Percentiles rank a stretch among this genome's conserved stretches.
These are phyloP conservation scores for Drosophila hamatofila DNA, from an alignment of 2,888 invertebrate species.

Conservation along the genomic window DNA sequence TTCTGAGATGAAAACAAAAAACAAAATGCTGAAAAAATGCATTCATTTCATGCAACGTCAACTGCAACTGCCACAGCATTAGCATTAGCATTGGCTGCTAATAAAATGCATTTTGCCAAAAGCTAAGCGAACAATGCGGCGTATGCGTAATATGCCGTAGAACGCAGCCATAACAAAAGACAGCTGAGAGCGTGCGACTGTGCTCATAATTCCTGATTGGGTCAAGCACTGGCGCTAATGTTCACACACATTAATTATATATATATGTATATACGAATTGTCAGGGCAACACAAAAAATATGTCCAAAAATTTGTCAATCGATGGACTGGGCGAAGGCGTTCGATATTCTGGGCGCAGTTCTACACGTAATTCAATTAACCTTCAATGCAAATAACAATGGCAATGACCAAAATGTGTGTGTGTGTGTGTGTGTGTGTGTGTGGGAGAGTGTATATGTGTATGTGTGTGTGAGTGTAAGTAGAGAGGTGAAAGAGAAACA, in stretches of 20 bases:
- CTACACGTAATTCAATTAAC: conserved; percentile 73
- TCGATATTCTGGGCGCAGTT: conserved; percentile 39
- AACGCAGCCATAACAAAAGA: neutral
- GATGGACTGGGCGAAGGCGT: conserved; percentile 34
- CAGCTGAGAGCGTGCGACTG: conserved; percentile 33
- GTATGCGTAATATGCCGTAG: conserved; percentile 53
- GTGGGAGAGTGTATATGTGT: conserved; percentile 2
- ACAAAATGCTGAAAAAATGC: conserved; percentile 40
- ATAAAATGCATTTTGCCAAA: conserved; percentile 29
- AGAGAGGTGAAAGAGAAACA: neutral
- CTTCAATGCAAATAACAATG: conserved; percentile 59
- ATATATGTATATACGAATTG: neutral
- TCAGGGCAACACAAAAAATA: neutral
- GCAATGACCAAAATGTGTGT: conserved; percentile 38
- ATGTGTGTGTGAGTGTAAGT: neutral
- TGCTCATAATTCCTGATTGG: conserved; percentile 20
- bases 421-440: conserved; percentile 4
- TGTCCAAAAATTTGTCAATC: conserved; percentile 37
- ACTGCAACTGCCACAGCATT: conserved; percentile 36
- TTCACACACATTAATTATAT: conserved; percentile 27
- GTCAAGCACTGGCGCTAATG: conserved; percentile 15
- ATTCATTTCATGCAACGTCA: conserved; percentile 69
- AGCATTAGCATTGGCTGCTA: conserved; percentile 7
- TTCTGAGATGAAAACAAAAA: neutral
- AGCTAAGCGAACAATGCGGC: conserved; percentile 41